Evolutionary conservation across 2,888 invertebrate species (phyloP).

Genomic region (Danaus chrysippus): DNA sequence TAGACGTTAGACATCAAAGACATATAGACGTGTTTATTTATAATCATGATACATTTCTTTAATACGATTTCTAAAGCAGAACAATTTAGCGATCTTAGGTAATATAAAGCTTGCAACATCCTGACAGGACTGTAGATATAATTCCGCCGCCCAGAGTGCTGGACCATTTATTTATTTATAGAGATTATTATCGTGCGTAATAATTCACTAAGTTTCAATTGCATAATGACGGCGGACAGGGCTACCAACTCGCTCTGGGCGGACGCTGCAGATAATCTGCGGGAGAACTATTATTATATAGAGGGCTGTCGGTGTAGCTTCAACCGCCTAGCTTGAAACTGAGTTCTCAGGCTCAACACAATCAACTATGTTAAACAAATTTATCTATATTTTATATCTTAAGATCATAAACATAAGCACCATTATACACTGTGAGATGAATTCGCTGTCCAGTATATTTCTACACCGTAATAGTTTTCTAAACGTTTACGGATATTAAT

Average conservation of each 20-base stretch:
- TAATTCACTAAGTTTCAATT: slow-evolving; percentile 79
- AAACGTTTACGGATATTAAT: not conserved
- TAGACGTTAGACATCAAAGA: not conserved
- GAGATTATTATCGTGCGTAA: slow-evolving; percentile 76
- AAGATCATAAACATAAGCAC: slow-evolving; percentile 10
- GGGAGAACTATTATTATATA: slow-evolving; percentile 71
- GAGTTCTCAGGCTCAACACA: slow-evolving; percentile 26
- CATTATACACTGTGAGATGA: slow-evolving; percentile 4
- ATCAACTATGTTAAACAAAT: slow-evolving; percentile 22
- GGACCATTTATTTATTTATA: slow-evolving; percentile 70
- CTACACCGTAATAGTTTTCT: slow-evolving; percentile 9
- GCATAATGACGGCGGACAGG: slow-evolving; percentile 75
- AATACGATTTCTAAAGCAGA: not conserved
- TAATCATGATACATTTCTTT: not conserved
- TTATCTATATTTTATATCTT: slow-evolving; percentile 15
- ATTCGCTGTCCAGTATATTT: slow-evolving; percentile 1
- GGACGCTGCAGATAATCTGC: slow-evolving; percentile 71
- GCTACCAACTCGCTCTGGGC: slow-evolving; percentile 69
- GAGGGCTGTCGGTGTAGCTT: slow-evolving; percentile 62
- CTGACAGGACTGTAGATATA: slow-evolving; percentile 19
- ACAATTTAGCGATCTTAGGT: slow-evolving; percentile 28
- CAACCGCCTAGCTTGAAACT: slow-evolving; percentile 36
- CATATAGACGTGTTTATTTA: not conserved
- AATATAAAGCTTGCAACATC: slow-evolving; percentile 27
- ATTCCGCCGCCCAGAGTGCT: slow-evolving; percentile 26